Percentiles rank a stretch among this genome's conserved stretches.
Evolutionary conservation across 2,113 vertebrate genomes (phyloP).

Genomic region (Scomber colias): DNA sequence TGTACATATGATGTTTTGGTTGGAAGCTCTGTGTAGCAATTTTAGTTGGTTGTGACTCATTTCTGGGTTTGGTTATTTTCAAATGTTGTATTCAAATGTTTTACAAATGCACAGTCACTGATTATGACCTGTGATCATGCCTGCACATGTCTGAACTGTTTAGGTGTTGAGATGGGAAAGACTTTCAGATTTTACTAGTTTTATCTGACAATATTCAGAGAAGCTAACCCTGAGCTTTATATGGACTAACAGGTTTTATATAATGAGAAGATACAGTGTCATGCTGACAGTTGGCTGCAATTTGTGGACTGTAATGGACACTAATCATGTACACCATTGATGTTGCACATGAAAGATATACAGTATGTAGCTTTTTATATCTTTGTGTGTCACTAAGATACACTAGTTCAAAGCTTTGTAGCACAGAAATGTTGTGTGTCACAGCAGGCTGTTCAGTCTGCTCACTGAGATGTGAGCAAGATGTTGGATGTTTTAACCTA

Average conservation of each 20-base stretch:
- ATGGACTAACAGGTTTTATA: background rate
- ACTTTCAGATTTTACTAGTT: background rate
- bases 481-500: conserved; percentile 21
- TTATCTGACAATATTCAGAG: conserved; percentile 1
- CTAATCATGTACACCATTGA: background rate
- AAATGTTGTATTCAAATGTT: background rate
- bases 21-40: background rate
- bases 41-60: background rate
- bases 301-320: background rate
- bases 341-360: background rate
- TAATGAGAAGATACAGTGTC: background rate
- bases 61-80: background rate
- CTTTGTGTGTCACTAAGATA: background rate
- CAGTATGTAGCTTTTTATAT: background rate
- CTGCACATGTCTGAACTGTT: background rate
- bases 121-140: too few relatives aligned
- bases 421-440: conserved; percentile 12
- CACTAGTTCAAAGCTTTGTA: background rate
- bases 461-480: conserved; percentile 36
- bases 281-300: background rate
- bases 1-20: background rate
- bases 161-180: background rate
- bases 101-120: too few relatives aligned
- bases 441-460: conserved; percentile 29
- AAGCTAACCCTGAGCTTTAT: background rate